These are phyloP conservation scores for Sphaeramia orbicularis DNA, from an alignment of 2,797 vertebrate genomes.

Conservation along the genomic window DNA sequence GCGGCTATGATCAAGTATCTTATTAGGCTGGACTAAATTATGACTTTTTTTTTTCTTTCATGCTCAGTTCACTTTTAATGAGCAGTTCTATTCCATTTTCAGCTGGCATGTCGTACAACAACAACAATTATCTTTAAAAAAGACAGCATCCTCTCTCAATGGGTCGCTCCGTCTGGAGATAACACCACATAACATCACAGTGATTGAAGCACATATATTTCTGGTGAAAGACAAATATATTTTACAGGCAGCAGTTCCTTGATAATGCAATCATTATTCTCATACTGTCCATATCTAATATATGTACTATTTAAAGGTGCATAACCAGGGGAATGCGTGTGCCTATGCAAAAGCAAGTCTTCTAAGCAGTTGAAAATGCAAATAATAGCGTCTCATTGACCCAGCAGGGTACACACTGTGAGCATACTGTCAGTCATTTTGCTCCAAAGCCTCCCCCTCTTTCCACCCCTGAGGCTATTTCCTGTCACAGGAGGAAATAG, in stretches of 20 bases:
- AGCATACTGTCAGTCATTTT: constrained; percentile 46
- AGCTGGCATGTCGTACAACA: constrained; percentile 54
- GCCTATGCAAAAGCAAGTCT: constrained; percentile 7
- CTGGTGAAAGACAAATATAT: background rate
- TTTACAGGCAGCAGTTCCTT: background rate
- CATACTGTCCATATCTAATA: background rate
- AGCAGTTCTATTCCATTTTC: constrained; percentile 71
- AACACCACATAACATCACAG: background rate
- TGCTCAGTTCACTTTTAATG: constrained; percentile 78
- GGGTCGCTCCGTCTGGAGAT: constrained; percentile 17
- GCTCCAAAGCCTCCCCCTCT: constrained; percentile 16
- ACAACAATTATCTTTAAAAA: constrained; percentile 48
- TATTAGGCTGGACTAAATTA: constrained; percentile 79
- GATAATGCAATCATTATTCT: background rate
- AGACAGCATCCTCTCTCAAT: constrained; percentile 8
- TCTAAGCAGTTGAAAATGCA: constrained; percentile 26
- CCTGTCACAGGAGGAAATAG: constrained; percentile 50
- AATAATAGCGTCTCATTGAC: constrained; percentile 25
- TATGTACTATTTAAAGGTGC: background rate
- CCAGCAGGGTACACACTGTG: constrained; percentile 25
- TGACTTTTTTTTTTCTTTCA: constrained; percentile 71
- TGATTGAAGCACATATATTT: background rate
- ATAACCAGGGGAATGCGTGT: background rate
- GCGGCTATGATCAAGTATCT: constrained; percentile 80
- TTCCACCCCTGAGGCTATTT: constrained; percentile 59